Conservation (phyloP, 2,113 vertebrate species). For the Heptranchias perlo region DNA sequence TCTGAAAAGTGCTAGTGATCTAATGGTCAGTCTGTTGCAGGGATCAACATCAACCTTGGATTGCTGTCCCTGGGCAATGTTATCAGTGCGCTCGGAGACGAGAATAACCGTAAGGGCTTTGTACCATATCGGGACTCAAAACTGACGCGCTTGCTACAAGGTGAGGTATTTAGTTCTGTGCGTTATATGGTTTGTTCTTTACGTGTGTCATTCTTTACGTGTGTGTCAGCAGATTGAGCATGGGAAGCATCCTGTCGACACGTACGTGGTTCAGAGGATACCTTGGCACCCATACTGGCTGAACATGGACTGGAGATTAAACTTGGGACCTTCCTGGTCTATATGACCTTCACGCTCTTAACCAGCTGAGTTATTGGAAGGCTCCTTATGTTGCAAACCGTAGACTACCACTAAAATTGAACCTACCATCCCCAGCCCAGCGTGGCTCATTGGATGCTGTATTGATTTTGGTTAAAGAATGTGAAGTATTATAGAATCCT, state of each 20-base stretch:
- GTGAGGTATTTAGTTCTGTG: constrained; percentile 50
- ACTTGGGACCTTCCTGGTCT: no score
- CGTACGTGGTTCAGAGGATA: no score
- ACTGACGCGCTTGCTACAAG: constrained; percentile 85
- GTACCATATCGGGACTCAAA: constrained; percentile 98
- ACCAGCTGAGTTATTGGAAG: no score
- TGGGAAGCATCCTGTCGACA: no score
- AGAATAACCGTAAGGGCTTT: constrained; percentile 78
- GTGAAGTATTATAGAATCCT: no score
- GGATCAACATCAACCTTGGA: constrained; percentile 93
- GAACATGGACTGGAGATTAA: no score
- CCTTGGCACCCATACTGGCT: no score
- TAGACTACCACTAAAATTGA: not conserved
- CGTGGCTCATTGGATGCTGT: not conserved
- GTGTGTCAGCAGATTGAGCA: no score
- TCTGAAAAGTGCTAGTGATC: not conserved
- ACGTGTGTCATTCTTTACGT: not conserved
- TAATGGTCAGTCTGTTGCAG: constrained; percentile 50
- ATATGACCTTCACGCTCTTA: no score
- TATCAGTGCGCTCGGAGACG: constrained; percentile 94
- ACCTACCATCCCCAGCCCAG: not conserved
- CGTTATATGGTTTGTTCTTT: not conserved
- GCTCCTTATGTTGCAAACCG: not conserved
- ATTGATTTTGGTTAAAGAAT: not conserved
- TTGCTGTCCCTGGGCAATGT: constrained; percentile 90